Conservation (phyloP, 2,888 invertebrate species). For the Euproctis similis region DNA sequence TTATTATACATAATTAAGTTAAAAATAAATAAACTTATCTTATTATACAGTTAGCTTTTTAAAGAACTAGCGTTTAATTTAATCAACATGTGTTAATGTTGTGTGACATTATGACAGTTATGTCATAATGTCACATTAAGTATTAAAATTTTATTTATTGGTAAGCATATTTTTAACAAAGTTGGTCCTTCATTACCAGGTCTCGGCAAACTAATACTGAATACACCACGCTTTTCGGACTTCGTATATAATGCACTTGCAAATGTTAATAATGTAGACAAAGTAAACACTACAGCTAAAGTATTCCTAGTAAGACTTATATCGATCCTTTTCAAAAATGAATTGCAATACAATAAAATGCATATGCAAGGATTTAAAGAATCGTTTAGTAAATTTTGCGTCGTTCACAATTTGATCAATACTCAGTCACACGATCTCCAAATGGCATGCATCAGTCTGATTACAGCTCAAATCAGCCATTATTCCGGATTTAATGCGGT, state of each 20-base stretch:
- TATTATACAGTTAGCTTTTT: too few species aligned
- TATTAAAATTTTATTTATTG: too few species aligned
- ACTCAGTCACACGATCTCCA: conserved; percentile 14
- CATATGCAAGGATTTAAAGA: conserved; percentile 21
- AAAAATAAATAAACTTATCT: too few species aligned
- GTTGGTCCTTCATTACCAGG: conserved; percentile 18
- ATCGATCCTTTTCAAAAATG: conserved; percentile 29
- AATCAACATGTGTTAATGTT: too few species aligned
- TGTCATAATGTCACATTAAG: too few species aligned
- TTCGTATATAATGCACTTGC: conserved; percentile 25
- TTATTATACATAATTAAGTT: too few species aligned
- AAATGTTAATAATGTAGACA: conserved; percentile 20
- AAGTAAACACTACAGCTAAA: conserved; percentile 23
- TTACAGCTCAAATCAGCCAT: conserved; percentile 23
- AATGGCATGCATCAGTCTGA: conserved; percentile 22
- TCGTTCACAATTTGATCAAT: conserved; percentile 14
- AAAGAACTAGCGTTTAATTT: too few species aligned
- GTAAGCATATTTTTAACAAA: too few species aligned
- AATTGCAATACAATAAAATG: conserved; percentile 34
- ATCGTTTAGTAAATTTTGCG: conserved; percentile 12
- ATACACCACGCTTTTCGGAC: conserved; percentile 33
- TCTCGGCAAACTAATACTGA: conserved; percentile 25
- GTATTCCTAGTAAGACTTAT: conserved; percentile 28
- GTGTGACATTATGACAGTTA: too few species aligned
- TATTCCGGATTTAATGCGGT: conserved; percentile 26